Evolutionary conservation across 1,140 invertebrate species (phyloP), one percentile per base, ranked within the genome.

Genomic region (Ruditapes philippinarum): DNA sequence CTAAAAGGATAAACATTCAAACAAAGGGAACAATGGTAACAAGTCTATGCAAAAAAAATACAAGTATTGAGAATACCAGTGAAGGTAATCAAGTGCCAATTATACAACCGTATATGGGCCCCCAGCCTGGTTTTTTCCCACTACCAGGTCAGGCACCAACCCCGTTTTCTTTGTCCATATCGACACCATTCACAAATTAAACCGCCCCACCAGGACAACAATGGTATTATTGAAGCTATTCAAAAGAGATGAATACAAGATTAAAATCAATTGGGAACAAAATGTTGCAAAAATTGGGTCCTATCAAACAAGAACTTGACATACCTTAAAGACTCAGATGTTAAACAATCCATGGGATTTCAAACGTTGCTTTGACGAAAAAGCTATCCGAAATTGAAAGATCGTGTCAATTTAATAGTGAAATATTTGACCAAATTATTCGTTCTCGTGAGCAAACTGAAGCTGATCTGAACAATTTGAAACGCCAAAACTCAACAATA

Each of bases 221-320:
- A n/a, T 28, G 33, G 33, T 65, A 65, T 65, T n/a, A 7, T 65
- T 65, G 60, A 65, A 28, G 25, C 33, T 7, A 19, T 65, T 5
- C 11, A 65, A 11, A 49, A 14, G 25, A 65, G 4, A 65, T 65
- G 68, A 73, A 73, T 38, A 22, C 36, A 5, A 73, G 68, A 42
- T n/a, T 73, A 73, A 73, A 73, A 73, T 9, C 68, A n/a, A 73
- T 73, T 40, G n/a, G n/a, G 38, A 45, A 73, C 12, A 22, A 12
- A 65, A 65, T 31, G 60, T 65, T 28, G 25, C 60, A 31, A 65
- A 65, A 65, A 33, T 65, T n/a, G 7, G n/a, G n/a, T 19, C 60
- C 60, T 9, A 65, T 65, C 25, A 28, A 65, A 31, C 12, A 65
- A 65, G n/a, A 65, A n/a, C 33, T 28, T 65, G 60, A 19, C 60